A percentile compares a stretch with the other conserved stretches of the same genome.
Conservation (phyloP, 2,113 vertebrate genomes). For the Mustelus asterias region DNA sequence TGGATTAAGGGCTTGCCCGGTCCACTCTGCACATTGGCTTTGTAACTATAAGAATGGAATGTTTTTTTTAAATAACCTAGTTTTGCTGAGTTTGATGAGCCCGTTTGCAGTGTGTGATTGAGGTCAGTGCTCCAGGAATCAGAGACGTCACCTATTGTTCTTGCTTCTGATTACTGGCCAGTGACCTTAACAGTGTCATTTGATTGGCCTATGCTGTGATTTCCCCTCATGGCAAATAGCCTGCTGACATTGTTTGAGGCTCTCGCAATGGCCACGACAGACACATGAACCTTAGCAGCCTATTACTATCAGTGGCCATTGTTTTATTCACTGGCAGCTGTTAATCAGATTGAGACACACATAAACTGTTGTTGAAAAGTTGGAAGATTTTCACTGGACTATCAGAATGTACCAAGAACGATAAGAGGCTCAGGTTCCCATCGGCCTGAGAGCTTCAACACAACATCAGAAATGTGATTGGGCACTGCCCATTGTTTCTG, state of each 20-base stretch:
- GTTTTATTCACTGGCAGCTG: not conserved
- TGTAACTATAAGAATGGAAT: no score
- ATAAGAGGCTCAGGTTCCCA: not conserved
- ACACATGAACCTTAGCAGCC: not conserved
- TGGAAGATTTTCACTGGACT: not conserved
- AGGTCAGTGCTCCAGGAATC: not conserved
- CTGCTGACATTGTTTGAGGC: not conserved
- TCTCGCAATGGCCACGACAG: not conserved
- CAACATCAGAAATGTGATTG: not conserved
- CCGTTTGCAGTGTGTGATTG: not conserved
- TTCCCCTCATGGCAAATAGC: not conserved
- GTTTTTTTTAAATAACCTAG: not conserved
- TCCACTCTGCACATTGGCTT: no score
- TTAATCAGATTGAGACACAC: not conserved
- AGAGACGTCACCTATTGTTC: not conserved
- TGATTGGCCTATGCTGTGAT: not conserved
- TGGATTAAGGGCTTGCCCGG: no score
- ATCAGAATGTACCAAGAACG: not conserved
- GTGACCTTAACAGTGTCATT: not conserved
- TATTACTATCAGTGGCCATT: not conserved
- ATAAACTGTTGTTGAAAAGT: not conserved
- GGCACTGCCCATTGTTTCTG: not conserved
- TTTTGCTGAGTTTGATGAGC: not conserved
- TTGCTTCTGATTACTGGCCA: not conserved
- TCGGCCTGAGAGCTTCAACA: not conserved